Evolutionary conservation across 2,797 vertebrate species (phyloP), one percentile per base, ranked within the genome.

Genomic region (Taenioides sp.): DNA sequence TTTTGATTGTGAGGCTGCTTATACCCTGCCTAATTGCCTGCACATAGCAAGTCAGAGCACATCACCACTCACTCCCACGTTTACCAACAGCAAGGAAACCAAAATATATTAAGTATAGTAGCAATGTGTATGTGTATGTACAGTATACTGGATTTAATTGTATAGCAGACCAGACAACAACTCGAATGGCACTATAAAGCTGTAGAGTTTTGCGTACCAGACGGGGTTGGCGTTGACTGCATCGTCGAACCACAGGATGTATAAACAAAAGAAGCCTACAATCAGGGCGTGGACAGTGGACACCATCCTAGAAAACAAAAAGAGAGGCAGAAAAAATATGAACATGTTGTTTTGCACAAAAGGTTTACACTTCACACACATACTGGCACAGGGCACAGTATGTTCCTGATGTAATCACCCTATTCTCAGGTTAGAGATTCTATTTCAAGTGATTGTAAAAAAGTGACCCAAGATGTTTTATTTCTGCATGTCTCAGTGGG

Each of bases 201-300:
- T 1, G 22, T 11, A 16, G 37, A 16, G 27, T 22, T 3, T 54
- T 61, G 68, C 93, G 95, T 91, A 95, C 94, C 94, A 95, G 84
- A 95, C 91, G 0, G 94, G 94, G 77, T 94, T 92, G 73, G 89
- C 84, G 72, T 95, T 95, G 77, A 94, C 89, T 0, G 75, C 92
- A 1, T 94, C 94, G 7, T 94, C 94, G 2, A 88, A 96, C 85
- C 92, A 94, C 81, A 95, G 89, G 88, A 95, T 95, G 82, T 94
- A 95, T 52, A 95, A 87, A 80, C 95, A 94, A 84, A 96, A 93
- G 69, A 93, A 80, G 0, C 95, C 93, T n/a, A 96, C 94, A 1
- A 95, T 84, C 69, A 94, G 75, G 2, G 95, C 95, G 28, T 96
- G 94, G 55, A 95, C 83, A 0, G 93, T 94, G 3, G 94, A 95